Evolutionary conservation across 2,888 invertebrate genomes (phyloP), one percentile per base, ranked within the genome.

Genomic region (Drosophila koepferae): DNA sequence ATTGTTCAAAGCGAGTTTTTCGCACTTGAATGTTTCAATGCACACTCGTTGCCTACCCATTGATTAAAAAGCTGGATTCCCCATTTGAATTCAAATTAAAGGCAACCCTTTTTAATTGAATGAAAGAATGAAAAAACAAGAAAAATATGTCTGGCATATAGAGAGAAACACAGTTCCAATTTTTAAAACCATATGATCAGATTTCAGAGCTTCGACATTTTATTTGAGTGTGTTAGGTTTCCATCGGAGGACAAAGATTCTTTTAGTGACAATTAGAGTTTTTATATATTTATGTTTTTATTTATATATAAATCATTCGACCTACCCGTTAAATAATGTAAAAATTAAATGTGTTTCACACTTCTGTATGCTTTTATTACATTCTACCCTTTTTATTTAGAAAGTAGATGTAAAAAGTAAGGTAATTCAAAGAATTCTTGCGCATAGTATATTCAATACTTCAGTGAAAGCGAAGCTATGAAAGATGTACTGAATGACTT

Each of bases 1-100:
- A 67, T 67, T 70, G 68, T 70, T 79, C 76, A 75, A 68, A 74
- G 79, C 49, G 40, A 5, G 44, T 63, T 67, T 64, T 68, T 65
- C 48, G 43, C 67, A 70, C 70, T 78, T 67, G 46, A 74, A 49
- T 67, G 58, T 66, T 67, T 65, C 59, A 56, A 53, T 36, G 43
- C 54, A 9, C 40, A 41, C 63, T 71, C 49, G 66, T 41, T 61
- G 58, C 34, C 28, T 46, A 53, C 36, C 71, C 46, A 67, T 70
- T 79, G 75, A 78, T 81, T 79, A 74, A 62, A 76, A 70, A 48
- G 28, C 48, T 41, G 48, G 64, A 49, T 64, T 51, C 18, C 51
- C 48, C 53, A 58, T 64, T 58, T 58, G 49, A 72, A 63, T 55
- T 53, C 54, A 58, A 77, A 67, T 76, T 67, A 63, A 77, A 63